Base-by-base conservation (phyloP, 2,888 invertebrate species). In the Trachelus iudaicus region DNA sequence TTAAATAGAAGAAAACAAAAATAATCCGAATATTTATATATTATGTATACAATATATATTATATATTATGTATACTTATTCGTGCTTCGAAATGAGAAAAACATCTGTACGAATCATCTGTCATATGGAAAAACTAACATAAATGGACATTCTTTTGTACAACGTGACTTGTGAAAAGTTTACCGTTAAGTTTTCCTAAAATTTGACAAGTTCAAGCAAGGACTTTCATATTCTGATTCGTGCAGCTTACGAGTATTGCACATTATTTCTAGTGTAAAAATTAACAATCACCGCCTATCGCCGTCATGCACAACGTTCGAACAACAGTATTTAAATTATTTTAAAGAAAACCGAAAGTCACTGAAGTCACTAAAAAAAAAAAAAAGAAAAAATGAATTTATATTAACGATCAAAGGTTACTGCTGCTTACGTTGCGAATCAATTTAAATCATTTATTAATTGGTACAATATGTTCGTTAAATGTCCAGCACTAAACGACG, bases 361-460 rank as follows among this genome's bases (percentile, higher is more conserved):
- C 31, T 31, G 30, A 30, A 71, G 11, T 31, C 30, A 71, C 71
- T 71, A 31, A 34, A 30, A 33, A 71, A 71, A 31, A 31, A 31
- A n/a, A 33, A 71, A 15, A 71, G n/a, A 33, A n/a, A 71, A 1
- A 31, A 30, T 33, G 33, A 71, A 71, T 34, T 33, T 71, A 56
- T 71, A 34, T 71, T n/a, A 71, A 71, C 30, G 33, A 33, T 71
- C 71, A 71, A 71, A 71, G 33, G 71, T 71, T 31, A 71, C 33
- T 71, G 33, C 6, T 31, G 31, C 33, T 71, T 34, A 34, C 33
- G 33, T 31, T 71, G 71, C 71, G 31, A 71, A 15, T 71, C 31
- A 15, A 71, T 31, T 71, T 71, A 33, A 71, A 71, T 30, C 33
- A 71, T 71, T 71, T 71, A 71, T 31, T 71, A 71, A 71, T 71